phyloP scores from a whole-genome alignment of 2,113 vertebrate species.

The Asarcornis scutulata region DNA sequence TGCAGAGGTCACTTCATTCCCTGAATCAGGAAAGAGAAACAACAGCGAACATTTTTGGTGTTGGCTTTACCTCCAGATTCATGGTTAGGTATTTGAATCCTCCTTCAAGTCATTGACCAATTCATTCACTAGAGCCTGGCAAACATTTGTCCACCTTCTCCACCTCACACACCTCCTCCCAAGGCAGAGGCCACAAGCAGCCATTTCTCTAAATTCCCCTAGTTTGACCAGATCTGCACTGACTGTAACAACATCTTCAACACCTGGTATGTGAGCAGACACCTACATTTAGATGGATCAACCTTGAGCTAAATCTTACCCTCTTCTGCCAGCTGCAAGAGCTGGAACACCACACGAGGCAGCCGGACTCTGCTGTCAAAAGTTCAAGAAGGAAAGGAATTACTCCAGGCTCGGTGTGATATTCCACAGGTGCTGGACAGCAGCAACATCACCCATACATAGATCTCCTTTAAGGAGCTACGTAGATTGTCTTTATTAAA shows the following conservation, averaged over 20 bases:
- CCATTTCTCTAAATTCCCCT: neutral
- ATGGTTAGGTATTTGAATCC: neutral
- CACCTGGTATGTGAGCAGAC: neutral
- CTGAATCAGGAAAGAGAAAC: neutral
- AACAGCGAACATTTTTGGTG: neutral
- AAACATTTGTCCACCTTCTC: neutral
- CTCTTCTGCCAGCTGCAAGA: neutral
- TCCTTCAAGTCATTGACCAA: neutral
- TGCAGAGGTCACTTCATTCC: neutral
- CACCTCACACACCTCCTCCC: neutral
- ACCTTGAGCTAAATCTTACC: neutral
- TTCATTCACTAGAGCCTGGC: neutral
- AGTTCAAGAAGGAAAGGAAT: neutral
- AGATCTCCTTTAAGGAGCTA: neutral
- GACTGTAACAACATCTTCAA: rapidly evolving
- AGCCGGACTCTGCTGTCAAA: neutral
- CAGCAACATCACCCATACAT: neutral
- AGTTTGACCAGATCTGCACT: neutral
- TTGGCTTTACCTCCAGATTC: neutral
- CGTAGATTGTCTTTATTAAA: neutral
- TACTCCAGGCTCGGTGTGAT: neutral
- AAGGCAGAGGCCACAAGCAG: neutral
- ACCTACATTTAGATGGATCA: rapidly evolving
- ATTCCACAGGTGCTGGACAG: neutral
- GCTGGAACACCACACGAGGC: neutral